Conservation (phyloP, 2,888 invertebrate species). For the Aelia acuminata region DNA sequence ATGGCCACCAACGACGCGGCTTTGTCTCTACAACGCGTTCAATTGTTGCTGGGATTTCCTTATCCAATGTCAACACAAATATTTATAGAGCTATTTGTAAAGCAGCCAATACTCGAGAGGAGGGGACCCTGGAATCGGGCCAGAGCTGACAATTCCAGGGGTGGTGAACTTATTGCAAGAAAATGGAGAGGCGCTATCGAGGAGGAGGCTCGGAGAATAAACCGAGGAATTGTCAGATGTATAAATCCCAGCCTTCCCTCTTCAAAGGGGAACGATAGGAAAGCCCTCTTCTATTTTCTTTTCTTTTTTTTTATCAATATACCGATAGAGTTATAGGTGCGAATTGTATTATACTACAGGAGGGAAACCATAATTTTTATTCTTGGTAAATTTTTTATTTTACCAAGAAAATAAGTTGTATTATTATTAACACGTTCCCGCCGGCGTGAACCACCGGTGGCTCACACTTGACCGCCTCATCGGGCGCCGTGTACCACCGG, state of each 20-base stretch:
- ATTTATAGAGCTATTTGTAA: slow-evolving; percentile 18
- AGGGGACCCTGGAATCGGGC: background rate
- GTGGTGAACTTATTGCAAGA: background rate
- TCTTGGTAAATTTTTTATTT: too few relatives aligned
- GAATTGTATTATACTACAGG: too few relatives aligned
- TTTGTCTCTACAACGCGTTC: background rate
- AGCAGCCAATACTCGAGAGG: background rate
- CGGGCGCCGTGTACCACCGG: too few relatives aligned
- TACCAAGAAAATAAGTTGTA: too few relatives aligned
- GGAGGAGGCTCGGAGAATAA: background rate
- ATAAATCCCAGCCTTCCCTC: background rate
- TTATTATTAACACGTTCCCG: too few relatives aligned
- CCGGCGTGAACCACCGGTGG: too few relatives aligned
- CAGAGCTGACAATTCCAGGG: background rate
- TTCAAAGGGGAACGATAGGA: too few relatives aligned
- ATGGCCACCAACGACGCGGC: background rate
- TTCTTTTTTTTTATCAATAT: too few relatives aligned
- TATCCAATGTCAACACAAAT: slow-evolving; percentile 7
- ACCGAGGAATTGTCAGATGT: background rate
- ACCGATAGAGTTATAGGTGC: too few relatives aligned
- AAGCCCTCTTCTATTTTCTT: too few relatives aligned
- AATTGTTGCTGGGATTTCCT: slow-evolving; percentile 16
- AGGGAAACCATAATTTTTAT: too few relatives aligned
- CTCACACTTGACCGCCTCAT: too few relatives aligned
- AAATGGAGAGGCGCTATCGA: background rate